Percentiles rank a stretch among this genome's conserved stretches.
Conservation (phyloP, 2,113 vertebrate species). For the Dolichallabes microphthalmus region DNA sequence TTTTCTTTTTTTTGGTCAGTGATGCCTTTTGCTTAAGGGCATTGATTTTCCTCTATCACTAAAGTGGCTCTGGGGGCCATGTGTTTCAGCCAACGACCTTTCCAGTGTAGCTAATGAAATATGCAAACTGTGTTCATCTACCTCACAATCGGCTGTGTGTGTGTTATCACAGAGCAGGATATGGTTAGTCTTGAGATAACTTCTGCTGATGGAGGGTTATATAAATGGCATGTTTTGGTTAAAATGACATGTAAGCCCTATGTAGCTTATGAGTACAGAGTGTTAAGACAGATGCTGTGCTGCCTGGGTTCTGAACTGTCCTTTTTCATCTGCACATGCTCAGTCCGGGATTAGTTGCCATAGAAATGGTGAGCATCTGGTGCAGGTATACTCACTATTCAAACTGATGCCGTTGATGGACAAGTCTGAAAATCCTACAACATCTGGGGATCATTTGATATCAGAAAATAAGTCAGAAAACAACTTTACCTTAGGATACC, state of each 20-base stretch:
- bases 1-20: slow-evolving; percentile 8
- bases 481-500: neutral
- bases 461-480: neutral
- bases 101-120: slow-evolving; percentile 63
- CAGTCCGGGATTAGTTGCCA: slow-evolving; percentile 77
- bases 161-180: slow-evolving; percentile 6
- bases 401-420: slow-evolving; percentile 8
- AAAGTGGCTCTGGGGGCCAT: slow-evolving; percentile 53
- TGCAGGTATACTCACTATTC: slow-evolving; percentile 55
- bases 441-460: slow-evolving; percentile 12
- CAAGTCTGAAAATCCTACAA: slow-evolving; percentile 12
- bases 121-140: slow-evolving; percentile 67
- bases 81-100: slow-evolving; percentile 66
- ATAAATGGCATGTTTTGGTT: slow-evolving; percentile 6
- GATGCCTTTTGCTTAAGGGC: slow-evolving; percentile 25
- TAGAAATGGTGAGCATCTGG: slow-evolving; percentile 59
- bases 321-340: slow-evolving; percentile 60
- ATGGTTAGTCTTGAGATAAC: slow-evolving; percentile 8
- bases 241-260: neutral
- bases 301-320: slow-evolving; percentile 39
- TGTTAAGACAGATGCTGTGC: slow-evolving; percentile 32
- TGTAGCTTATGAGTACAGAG: neutral
- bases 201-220: neutral
- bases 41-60: slow-evolving; percentile 5
- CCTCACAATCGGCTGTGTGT: slow-evolving; percentile 16